Evolutionary conservation across 2,797 vertebrate species (phyloP), one percentile per base, ranked within the genome.

Genomic region (Leontocebus nigricollis): DNA sequence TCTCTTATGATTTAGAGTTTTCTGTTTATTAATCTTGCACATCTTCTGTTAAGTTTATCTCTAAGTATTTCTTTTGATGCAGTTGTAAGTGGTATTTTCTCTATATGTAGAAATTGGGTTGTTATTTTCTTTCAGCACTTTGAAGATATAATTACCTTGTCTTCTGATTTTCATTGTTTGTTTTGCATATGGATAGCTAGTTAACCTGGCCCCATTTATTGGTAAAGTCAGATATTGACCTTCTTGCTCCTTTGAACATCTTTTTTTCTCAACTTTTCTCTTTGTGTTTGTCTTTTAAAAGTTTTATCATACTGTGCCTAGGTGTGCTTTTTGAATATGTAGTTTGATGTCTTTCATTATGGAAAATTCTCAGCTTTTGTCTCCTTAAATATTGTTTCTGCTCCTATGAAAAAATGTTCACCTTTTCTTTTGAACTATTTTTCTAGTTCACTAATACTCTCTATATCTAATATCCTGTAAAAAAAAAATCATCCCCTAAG

Each of bases 301-400:
- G 5, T 83, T 80, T 88, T 75, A 46, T 36, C 70, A 44, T 52
- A 48, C 17, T 75, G 24, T 95, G 14, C 46, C 52, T 76, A 67
- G 41, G 44, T 30, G 17, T 57, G 30, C 26, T 93, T 83, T 33
- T 94, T 84, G 46, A 67, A 33, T 88, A 79, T 79, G 52, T 44
- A 61, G 15, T 95, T 82, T 70, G 36, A n/a, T 64, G 15, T 72
- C 55, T 96, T 97, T 80, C 41, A 64, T 81, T 86, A 55, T 77
- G 44, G n/a, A 41, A 41, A 76, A 64, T 57, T 36, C 33, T 94
- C 39, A 91, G 20, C 22, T 83, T 84, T 93, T 94, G 27, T 93
- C 67, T 93, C 41, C 90, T 96, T 24, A 79, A 81, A 86, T 72
- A 64, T 70, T n/a, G 41, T 57, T 98, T 90, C 33, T 76, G 13